A percentile compares a stretch with the other conserved stretches of the same genome.
Evolutionary conservation across 2,113 vertebrate genomes (phyloP).

Genomic region (Hystrix brachyura): DNA sequence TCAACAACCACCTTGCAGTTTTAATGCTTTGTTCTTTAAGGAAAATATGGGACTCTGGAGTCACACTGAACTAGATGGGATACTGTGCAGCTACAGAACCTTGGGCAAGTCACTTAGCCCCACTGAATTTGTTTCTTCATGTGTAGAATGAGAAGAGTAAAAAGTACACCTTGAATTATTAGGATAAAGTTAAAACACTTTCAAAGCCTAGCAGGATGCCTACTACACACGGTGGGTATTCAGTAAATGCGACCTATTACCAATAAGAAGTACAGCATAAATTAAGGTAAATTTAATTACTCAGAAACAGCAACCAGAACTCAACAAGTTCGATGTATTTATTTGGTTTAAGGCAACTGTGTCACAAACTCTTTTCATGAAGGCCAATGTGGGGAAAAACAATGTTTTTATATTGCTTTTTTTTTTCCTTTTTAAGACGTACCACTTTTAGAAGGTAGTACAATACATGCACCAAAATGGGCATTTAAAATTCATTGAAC

Average conservation of each 20-base stretch:
- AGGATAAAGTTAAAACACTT: conserved; percentile 25
- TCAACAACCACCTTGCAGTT: neutral
- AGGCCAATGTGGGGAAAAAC: neutral
- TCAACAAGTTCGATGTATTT: neutral
- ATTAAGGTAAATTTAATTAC: conserved; percentile 18
- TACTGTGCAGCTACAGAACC: neutral
- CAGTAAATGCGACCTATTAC: neutral
- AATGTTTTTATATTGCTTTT: neutral
- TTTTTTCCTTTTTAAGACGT: neutral
- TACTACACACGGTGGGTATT: neutral
- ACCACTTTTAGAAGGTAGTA: conserved; percentile 48
- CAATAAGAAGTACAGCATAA: neutral
- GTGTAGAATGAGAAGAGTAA: neutral
- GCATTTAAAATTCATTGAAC: neutral
- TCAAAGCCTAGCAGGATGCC: neutral
- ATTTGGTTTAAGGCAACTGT: conserved; percentile 37
- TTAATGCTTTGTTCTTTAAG: neutral
- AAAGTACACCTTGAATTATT: neutral
- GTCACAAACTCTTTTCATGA: neutral
- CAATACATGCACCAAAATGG: neutral
- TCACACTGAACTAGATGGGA: neutral
- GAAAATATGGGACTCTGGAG: neutral
- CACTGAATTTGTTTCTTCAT: neutral
- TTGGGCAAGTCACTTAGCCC: conserved; percentile 1
- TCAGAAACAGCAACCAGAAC: conserved; percentile 24